These are phyloP conservation scores for Slavum lentiscoides DNA, from an alignment of 2,888 invertebrate genomes.

Conservation along the genomic window DNA sequence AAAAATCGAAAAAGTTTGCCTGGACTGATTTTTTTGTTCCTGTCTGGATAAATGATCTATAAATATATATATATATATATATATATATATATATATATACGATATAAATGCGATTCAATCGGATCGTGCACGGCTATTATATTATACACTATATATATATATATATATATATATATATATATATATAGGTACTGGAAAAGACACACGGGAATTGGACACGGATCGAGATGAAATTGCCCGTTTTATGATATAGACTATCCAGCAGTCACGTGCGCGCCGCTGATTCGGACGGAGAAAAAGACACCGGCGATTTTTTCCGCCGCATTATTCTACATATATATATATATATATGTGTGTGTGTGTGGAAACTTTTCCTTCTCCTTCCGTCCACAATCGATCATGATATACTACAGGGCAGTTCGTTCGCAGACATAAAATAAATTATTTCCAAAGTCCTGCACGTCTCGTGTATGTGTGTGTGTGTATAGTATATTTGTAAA, in stretches of 20 bases:
- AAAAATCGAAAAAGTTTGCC: no score
- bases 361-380: neutral
- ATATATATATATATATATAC: no score
- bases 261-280: slow-evolving; percentile 26
- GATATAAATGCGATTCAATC: no score
- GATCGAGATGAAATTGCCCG: slow-evolving; percentile 16
- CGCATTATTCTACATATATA: slow-evolving; percentile 10
- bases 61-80: no score
- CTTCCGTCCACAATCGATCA: neutral
- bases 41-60: no score
- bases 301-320: slow-evolving; percentile 48
- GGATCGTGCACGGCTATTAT: no score
- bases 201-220: neutral
- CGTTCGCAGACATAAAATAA: slow-evolving; percentile 8
- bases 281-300: slow-evolving; percentile 27
- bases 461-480: neutral
- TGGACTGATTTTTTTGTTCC: no score
- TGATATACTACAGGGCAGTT: no score
- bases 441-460: slow-evolving; percentile 12
- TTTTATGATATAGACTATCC: neutral
- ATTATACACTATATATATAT: neutral
- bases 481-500: slow-evolving; percentile 43
- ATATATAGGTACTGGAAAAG: no score
- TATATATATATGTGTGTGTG: no score
- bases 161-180: neutral